phyloP scores from a whole-genome alignment of 35 echinoderm and acorn worm genomes.

The Lytechinus pictus region DNA sequence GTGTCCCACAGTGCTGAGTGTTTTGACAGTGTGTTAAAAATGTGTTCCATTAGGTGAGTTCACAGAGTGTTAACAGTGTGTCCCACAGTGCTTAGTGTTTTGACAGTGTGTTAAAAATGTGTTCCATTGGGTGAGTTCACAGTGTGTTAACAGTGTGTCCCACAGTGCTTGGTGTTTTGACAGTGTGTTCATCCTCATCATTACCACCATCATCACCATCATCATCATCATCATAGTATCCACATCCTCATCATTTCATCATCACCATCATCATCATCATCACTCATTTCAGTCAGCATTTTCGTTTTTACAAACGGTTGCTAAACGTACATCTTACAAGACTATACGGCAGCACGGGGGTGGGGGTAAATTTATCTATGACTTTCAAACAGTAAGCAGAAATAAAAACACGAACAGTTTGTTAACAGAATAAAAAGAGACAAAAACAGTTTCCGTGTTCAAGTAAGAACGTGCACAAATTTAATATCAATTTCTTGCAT shows the following conservation, averaged over 20 bases:
- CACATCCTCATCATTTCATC: neutral
- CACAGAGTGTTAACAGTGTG: no score
- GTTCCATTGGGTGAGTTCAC: no score
- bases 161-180: no score
- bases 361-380: neutral
- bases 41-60: no score
- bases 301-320: no score
- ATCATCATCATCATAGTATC: neutral
- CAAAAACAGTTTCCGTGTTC: neutral
- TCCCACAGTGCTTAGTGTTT: no score
- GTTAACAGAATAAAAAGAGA: neutral
- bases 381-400: neutral
- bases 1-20: no score
- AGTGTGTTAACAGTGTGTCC: no score
- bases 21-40: no score
- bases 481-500: slow-evolving; percentile 30
- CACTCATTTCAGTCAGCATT: no score
- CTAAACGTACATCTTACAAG: neutral
- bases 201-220: neutral
- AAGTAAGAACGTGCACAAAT: slow-evolving; percentile 45
- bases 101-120: no score
- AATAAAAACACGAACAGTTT: neutral
- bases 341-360: neutral
- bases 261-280: neutral
- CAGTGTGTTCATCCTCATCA: neutral